Conservation (phyloP, 2,113 vertebrate genomes). For the Propithecus coquereli region DNA sequence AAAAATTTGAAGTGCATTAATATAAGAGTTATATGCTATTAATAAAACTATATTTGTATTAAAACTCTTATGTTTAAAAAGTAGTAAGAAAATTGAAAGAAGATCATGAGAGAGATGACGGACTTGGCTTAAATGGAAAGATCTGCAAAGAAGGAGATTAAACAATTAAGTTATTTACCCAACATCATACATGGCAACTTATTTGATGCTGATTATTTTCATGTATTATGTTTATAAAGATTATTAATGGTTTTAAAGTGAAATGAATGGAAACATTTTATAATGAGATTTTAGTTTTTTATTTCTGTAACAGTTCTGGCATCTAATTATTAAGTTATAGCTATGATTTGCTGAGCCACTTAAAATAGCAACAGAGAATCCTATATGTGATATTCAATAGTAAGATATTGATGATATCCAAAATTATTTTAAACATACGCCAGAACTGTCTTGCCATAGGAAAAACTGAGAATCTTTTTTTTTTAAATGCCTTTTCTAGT, state of each 20-base stretch:
- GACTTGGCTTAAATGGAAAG: not conserved
- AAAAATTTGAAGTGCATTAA: not conserved
- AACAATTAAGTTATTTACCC: not conserved
- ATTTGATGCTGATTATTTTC: not conserved
- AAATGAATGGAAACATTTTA: not conserved
- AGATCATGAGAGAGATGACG: not conserved
- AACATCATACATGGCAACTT: not conserved
- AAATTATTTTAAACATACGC: not conserved
- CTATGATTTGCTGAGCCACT: not conserved
- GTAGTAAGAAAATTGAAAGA: not conserved
- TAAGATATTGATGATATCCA: not conserved
- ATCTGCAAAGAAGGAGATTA: not conserved
- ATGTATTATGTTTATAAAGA: not conserved
- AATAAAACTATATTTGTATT: not conserved
- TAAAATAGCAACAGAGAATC: not conserved
- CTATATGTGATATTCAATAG: not conserved
- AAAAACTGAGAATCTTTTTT: not conserved
- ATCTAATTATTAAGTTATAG: not conserved
- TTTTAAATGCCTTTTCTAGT: not conserved
- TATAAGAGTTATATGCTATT: not conserved
- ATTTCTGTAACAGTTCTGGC: not conserved
- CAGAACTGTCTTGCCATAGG: not conserved
- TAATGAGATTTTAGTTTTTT: not conserved
- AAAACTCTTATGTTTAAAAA: not conserved
- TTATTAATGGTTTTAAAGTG: not conserved